Conservation (phyloP, 2,113 vertebrate species). For the Cephalopterus ornatus region DNA sequence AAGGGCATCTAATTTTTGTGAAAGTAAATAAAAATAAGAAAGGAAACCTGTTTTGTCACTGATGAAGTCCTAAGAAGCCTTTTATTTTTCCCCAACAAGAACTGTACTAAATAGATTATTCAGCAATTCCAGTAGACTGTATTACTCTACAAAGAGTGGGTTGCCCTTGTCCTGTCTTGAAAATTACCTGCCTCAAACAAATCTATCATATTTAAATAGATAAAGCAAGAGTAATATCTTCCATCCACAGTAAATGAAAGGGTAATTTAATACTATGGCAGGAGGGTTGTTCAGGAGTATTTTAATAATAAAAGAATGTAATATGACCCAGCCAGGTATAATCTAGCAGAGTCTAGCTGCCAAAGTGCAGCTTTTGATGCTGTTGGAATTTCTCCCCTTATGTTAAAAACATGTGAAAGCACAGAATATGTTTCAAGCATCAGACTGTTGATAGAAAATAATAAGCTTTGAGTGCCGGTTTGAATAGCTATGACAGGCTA, state of each 20-base stretch:
- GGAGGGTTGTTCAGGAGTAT: background rate
- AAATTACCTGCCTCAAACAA: background rate
- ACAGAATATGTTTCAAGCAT: background rate
- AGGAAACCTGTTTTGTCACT: background rate
- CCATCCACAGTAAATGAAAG: background rate
- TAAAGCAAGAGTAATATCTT: background rate
- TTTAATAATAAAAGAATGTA: conserved; percentile 44
- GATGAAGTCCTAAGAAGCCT: background rate
- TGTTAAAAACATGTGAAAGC: background rate
- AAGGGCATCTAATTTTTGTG: background rate
- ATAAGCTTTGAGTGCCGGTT: background rate
- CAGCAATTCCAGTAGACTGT: background rate
- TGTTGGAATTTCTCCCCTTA: background rate
- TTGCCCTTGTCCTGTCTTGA: background rate
- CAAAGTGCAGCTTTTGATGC: background rate
- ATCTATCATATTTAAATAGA: background rate
- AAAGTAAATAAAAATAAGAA: background rate
- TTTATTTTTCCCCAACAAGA: background rate
- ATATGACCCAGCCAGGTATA: background rate
- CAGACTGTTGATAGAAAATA: background rate
- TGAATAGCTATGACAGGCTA: background rate
- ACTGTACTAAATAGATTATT: background rate
- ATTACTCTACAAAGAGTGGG: background rate
- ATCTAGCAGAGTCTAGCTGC: background rate
- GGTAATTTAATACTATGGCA: background rate